Evolutionary conservation across 2,797 vertebrate genomes (phyloP).

Genomic region (Lagocephalus sceleratus): DNA sequence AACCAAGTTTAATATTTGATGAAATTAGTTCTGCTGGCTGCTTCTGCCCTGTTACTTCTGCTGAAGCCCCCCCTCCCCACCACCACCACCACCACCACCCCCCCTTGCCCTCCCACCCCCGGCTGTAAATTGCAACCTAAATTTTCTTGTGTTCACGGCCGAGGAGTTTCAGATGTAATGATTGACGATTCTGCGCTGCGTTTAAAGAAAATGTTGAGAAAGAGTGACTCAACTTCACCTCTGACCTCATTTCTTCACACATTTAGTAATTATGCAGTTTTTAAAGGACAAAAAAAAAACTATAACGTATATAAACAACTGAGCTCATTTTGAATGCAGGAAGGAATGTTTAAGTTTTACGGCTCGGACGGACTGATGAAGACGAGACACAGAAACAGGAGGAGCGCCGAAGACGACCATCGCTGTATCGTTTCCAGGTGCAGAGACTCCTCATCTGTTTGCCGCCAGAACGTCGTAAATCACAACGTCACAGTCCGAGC

Average conservation of each 20-base stretch:
- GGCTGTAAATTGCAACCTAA: slow-evolving; percentile 31
- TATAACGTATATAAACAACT: too few species aligned
- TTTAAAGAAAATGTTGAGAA: slow-evolving; percentile 10
- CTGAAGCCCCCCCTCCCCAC: slow-evolving; percentile 32
- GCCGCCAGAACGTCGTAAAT: slow-evolving; percentile 41
- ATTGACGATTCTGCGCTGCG: slow-evolving; percentile 32
- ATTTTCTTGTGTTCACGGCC: slow-evolving; percentile 32
- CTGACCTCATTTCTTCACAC: too few species aligned
- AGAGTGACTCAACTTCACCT: background rate
- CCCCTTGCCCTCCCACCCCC: background rate
- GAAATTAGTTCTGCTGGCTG: slow-evolving; percentile 80
- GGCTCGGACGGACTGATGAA: slow-evolving; percentile 1
- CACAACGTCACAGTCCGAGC: slow-evolving; percentile 24
- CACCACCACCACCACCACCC: too few species aligned
- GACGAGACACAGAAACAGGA: slow-evolving; percentile 10
- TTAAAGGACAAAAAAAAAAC: too few species aligned
- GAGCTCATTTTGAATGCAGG: slow-evolving; percentile 14
- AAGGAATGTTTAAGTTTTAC: slow-evolving; percentile 25
- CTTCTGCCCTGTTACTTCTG: slow-evolving; percentile 59
- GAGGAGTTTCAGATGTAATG: slow-evolving; percentile 27
- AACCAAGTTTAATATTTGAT: slow-evolving; percentile 82
- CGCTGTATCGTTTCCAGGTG: slow-evolving; percentile 16
- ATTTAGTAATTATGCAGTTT: too few species aligned
- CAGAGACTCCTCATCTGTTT: slow-evolving; percentile 26
- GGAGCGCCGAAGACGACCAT: slow-evolving; percentile 2